Percentiles rank a stretch among this genome's conserved stretches.
Evolutionary conservation across 2,113 vertebrate genomes (phyloP).

Genomic region (Pygoscelis antarcticus): DNA sequence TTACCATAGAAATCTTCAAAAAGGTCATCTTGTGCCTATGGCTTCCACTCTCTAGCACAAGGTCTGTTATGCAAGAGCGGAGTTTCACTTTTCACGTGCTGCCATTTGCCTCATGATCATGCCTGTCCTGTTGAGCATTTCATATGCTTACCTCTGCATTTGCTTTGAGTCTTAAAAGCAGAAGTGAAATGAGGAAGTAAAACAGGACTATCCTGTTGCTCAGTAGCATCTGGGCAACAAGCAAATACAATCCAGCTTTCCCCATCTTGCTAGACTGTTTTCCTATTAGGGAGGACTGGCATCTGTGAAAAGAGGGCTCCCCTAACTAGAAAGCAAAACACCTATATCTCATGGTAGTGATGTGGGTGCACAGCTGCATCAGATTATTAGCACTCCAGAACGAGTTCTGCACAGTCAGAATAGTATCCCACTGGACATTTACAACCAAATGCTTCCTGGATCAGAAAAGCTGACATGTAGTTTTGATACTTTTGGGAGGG

Average conservation of each 20-base stretch:
- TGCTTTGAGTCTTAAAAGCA: slow-evolving; percentile 9
- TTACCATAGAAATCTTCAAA: neutral
- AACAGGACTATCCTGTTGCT: neutral
- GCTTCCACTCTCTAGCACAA: neutral
- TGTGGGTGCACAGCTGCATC: neutral
- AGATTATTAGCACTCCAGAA: neutral
- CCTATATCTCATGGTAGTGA: neutral
- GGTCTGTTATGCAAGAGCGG: neutral
- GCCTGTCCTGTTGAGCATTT: neutral
- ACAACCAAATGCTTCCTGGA: neutral
- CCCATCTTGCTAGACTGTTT: neutral
- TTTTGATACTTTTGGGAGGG: neutral
- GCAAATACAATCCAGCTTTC: neutral
- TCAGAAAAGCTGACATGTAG: neutral
- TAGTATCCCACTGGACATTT: neutral
- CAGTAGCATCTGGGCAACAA: neutral
- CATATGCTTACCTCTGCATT: neutral
- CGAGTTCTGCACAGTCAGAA: neutral
- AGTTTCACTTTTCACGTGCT: neutral
- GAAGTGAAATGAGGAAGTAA: slow-evolving; percentile 51
- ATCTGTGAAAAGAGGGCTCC: neutral
- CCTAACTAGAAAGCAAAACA: neutral
- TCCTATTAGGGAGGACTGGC: neutral
- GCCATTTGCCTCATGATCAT: neutral
- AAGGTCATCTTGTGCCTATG: neutral